A percentile compares a stretch with the other conserved stretches of the same genome.
Evolutionary conservation across 2,113 vertebrate species (phyloP).

Genomic region (Hemichromis elongatus): DNA sequence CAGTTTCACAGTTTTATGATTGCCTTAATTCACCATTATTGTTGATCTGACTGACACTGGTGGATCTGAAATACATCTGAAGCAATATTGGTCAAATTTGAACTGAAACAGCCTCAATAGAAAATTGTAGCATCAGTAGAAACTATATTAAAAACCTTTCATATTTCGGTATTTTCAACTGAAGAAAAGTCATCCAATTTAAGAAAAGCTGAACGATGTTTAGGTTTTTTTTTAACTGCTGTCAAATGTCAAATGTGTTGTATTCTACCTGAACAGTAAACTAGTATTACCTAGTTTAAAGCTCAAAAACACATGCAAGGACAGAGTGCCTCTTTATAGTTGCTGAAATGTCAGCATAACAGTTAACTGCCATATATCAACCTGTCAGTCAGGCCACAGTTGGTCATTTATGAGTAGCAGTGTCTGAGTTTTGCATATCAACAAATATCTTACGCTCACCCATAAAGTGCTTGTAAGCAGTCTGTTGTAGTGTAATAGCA

Average conservation of each 20-base stretch:
- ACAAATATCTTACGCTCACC: not conserved
- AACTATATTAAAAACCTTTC: not conserved
- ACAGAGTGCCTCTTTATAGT: not conserved
- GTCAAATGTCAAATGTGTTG: not conserved
- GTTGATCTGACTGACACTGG: too few species aligned
- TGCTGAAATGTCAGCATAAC: not conserved
- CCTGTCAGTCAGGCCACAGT: not conserved
- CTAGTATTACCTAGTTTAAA: not conserved
- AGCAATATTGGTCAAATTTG: too few species aligned
- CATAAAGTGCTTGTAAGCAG: not conserved
- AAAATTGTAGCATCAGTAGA: too few species aligned
- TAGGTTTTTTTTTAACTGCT: not conserved
- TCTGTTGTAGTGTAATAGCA: not conserved
- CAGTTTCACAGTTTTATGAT: too few species aligned
- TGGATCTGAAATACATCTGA: too few species aligned
- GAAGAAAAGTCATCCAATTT: not conserved
- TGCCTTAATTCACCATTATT: too few species aligned
- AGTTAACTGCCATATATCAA: constrained; percentile 9
- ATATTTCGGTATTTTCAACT: not conserved
- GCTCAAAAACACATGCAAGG: not conserved
- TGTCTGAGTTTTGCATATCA: not conserved
- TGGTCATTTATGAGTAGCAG: not conserved
- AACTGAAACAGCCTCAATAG: too few species aligned
- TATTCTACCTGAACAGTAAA: not conserved
- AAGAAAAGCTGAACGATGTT: not conserved